Conservation (phyloP, 1,140 invertebrate species). For the Periplaneta americana region DNA sequence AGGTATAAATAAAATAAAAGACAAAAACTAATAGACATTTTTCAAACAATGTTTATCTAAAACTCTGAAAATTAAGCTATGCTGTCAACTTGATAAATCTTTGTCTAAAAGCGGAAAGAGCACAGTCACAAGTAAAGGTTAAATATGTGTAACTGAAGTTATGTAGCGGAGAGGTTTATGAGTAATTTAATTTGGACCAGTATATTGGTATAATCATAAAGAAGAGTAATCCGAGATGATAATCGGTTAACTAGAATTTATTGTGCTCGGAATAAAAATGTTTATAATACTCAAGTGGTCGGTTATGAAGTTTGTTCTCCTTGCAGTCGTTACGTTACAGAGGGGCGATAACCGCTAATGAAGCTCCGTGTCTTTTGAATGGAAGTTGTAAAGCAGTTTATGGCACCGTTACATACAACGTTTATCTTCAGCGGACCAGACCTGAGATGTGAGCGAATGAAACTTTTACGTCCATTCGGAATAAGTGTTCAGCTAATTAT, state of each 20-base stretch:
- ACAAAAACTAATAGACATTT: too few species aligned
- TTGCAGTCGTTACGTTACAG: neutral
- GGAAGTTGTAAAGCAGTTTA: neutral
- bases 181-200: neutral
- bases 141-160: too few species aligned
- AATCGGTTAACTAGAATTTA: neutral
- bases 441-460: neutral
- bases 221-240: neutral
- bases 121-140: too few species aligned
- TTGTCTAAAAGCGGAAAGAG: too few species aligned
- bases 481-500: neutral
- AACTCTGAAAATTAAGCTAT: too few species aligned
- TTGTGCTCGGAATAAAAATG: neutral
- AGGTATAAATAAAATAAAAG: too few species aligned
- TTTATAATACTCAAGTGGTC: too few species aligned
- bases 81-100: too few species aligned
- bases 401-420: neutral
- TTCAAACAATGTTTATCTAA: too few species aligned
- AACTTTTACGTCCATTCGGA: neutral
- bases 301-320: neutral
- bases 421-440: neutral
- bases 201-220: neutral
- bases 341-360: neutral
- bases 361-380: neutral
- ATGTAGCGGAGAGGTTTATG: neutral